Percentiles rank a stretch among this genome's conserved stretches.
phyloP scores from a whole-genome alignment of 2,888 invertebrate species.

The Plagiodera versicolora region DNA sequence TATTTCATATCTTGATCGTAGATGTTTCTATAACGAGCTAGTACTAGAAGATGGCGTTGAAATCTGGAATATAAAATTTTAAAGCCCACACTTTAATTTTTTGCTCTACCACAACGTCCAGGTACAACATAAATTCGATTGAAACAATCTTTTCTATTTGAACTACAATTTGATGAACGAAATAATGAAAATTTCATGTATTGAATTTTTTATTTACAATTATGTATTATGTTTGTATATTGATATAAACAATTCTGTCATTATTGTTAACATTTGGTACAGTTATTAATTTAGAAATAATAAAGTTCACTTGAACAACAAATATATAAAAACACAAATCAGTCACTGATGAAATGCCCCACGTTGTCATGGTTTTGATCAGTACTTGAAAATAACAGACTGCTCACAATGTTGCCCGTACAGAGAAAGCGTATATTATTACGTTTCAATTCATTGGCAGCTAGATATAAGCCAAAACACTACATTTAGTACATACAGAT shows the following conservation, averaged over 20 bases:
- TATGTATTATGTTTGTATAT: slow-evolving; percentile 39
- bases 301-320: slow-evolving; percentile 43
- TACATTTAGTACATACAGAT: slow-evolving; percentile 5
- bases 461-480: background rate
- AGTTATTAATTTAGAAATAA: slow-evolving; percentile 48
- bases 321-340: slow-evolving; percentile 42
- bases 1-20: too few species aligned
- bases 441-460: background rate
- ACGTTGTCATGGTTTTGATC: slow-evolving; percentile 27
- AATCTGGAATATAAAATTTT: too few species aligned
- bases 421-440: slow-evolving; percentile 1
- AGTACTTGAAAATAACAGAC: slow-evolving; percentile 19
- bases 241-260: slow-evolving; percentile 47
- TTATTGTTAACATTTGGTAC: slow-evolving; percentile 50
- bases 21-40: too few species aligned
- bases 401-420: slow-evolving; percentile 14
- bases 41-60: too few species aligned
- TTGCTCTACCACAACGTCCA: too few species aligned
- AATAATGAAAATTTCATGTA: background rate
- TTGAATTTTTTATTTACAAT: slow-evolving; percentile 36
- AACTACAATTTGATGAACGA: too few species aligned
- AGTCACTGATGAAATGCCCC: slow-evolving; percentile 45
- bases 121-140: too few species aligned
- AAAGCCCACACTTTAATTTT: too few species aligned
- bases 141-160: too few species aligned